Percentiles rank a stretch among this genome's conserved stretches.
phyloP scores from a whole-genome alignment of 2,888 invertebrate genomes.

The Meteorus colon region DNA sequence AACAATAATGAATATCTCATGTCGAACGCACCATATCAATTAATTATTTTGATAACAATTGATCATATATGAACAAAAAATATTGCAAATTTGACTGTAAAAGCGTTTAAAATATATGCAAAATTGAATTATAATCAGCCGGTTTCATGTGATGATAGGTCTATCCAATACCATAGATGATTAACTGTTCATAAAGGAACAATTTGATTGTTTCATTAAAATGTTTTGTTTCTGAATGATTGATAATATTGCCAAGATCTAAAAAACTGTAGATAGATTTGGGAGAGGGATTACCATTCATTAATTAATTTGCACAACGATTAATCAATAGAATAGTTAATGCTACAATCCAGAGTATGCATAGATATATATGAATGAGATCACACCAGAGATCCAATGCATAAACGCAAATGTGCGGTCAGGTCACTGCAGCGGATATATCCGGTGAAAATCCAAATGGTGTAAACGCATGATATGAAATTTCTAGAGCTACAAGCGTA shows the following conservation, averaged over 20 bases:
- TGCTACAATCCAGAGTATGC: neutral
- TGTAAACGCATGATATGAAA: constrained; percentile 56
- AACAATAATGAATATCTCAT: neutral
- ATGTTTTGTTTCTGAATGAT: neutral
- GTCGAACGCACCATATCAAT: neutral
- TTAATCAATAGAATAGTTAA: neutral
- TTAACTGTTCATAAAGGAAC: neutral
- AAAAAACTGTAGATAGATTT: too few species aligned
- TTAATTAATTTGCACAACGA: neutral
- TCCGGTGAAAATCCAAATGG: constrained; percentile 72
- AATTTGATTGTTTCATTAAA: neutral
- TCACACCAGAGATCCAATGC: neutral
- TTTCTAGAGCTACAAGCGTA: constrained; percentile 62
- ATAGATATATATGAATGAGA: neutral
- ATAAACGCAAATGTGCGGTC: constrained; percentile 15
- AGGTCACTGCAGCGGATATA: constrained; percentile 71
- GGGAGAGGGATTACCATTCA: neutral
- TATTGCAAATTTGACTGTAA: neutral
- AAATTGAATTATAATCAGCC: neutral
- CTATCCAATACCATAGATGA: neutral
- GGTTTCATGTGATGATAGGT: neutral
- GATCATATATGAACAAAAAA: neutral
- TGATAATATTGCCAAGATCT: too few species aligned
- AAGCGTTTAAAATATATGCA: neutral
- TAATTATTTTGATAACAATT: neutral